Evolutionary conservation across 2,113 vertebrate genomes (phyloP).

Genomic region (Rynchops niger): DNA sequence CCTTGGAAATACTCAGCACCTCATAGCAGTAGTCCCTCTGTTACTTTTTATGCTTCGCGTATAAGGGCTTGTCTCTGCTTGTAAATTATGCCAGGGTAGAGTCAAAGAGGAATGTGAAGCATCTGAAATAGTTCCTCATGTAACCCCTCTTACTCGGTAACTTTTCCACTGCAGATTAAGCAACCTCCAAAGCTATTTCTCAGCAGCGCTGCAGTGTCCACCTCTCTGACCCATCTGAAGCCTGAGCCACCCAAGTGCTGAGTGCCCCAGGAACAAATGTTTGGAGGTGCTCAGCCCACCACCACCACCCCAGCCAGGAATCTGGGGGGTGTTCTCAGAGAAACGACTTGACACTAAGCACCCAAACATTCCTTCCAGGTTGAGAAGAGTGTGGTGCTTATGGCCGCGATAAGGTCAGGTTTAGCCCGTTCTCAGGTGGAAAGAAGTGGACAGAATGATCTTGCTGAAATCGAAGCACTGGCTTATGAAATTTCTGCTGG

Average conservation of each 20-base stretch:
- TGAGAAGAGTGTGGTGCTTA: not conserved
- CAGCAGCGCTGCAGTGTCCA: accelerated
- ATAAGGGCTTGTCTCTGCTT: not conserved
- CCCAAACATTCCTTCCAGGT: not conserved
- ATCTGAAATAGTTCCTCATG: not conserved
- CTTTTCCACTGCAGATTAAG: not conserved
- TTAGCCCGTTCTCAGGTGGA: not conserved
- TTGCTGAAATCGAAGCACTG: constrained; percentile 50
- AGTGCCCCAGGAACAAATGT: not conserved
- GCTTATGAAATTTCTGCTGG: constrained; percentile 66
- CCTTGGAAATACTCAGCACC: not conserved
- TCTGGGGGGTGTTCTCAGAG: not conserved
- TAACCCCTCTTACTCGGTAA: not conserved
- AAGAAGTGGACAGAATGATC: not conserved
- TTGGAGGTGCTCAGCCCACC: not conserved
- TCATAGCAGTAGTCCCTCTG: not conserved
- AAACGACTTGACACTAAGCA: not conserved
- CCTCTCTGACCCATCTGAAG: not conserved
- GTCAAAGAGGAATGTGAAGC: not conserved
- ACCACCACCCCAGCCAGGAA: not conserved
- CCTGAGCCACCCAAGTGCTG: not conserved
- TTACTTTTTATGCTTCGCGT: not conserved
- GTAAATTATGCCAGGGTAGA: not conserved
- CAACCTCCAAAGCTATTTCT: not conserved
- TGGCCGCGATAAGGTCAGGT: not conserved